Conservation (phyloP, 2,797 vertebrate species). For the Odontamblyopus lacepedii region DNA sequence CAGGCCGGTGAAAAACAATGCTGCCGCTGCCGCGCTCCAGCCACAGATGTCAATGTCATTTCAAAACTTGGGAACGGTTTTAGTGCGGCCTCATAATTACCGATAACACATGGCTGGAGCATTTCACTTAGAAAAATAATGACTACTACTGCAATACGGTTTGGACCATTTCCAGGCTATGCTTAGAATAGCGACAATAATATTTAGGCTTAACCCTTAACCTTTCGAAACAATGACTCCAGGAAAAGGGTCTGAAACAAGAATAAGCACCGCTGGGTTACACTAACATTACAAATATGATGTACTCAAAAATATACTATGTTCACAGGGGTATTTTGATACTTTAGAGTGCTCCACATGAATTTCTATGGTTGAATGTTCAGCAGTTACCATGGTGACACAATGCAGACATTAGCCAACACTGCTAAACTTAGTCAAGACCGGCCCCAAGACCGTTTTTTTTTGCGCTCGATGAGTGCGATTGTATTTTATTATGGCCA, state of each 20-base stretch:
- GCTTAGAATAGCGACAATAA: conserved; percentile 27
- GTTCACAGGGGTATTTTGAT: too few species aligned
- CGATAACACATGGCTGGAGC: conserved; percentile 12
- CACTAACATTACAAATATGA: not conserved
- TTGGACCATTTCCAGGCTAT: not conserved
- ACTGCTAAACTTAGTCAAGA: too few species aligned
- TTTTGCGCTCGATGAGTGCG: too few species aligned
- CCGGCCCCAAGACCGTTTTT: too few species aligned
- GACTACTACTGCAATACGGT: not conserved
- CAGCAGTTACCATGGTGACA: too few species aligned
- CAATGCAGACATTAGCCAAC: too few species aligned
- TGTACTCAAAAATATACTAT: too few species aligned
- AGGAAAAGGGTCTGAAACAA: conserved; percentile 43
- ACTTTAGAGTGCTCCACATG: too few species aligned
- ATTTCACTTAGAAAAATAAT: not conserved
- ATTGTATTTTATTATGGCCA: too few species aligned
- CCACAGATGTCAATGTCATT: conserved; percentile 8
- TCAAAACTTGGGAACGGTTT: conserved; percentile 12
- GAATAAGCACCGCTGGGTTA: conserved; percentile 15
- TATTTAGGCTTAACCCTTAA: conserved; percentile 35
- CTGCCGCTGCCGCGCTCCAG: not conserved
- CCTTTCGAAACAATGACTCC: conserved; percentile 36
- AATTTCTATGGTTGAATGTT: too few species aligned
- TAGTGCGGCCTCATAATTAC: conserved; percentile 1
- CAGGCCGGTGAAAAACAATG: conserved; percentile 27